These are phyloP conservation scores for Podotricha telesiphe DNA, from an alignment of 2,888 invertebrate species.

Conservation along the genomic window DNA sequence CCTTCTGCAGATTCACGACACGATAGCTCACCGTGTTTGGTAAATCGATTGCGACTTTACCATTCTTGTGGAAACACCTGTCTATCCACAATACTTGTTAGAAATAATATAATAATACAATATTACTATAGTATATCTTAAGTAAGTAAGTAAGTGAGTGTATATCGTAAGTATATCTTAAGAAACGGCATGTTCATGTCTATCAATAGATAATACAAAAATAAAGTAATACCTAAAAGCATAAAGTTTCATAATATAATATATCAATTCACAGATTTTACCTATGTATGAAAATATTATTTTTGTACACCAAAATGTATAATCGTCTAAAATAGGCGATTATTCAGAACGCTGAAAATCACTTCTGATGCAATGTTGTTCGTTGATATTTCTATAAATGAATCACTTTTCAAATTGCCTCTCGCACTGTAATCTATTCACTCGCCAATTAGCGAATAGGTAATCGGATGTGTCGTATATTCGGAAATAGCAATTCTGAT, in stretches of 20 bases:
- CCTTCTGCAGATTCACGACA: slow-evolving; percentile 72
- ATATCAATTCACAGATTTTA: not conserved
- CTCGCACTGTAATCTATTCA: slow-evolving; percentile 32
- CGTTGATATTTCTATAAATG: slow-evolving; percentile 30
- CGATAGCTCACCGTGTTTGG: slow-evolving; percentile 56
- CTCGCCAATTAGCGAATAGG: slow-evolving; percentile 41
- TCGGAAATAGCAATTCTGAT: slow-evolving; percentile 71
- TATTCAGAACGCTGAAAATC: slow-evolving; percentile 1
- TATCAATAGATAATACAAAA: not conserved
- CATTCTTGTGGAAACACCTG: slow-evolving; percentile 31
- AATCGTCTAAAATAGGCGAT: not conserved
- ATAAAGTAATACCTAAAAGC: not conserved
- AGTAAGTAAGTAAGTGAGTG: no score
- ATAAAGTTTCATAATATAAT: not conserved
- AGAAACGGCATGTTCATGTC: not conserved
- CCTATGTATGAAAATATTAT: not conserved
- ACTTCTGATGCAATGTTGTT: slow-evolving; percentile 24
- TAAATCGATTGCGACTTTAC: slow-evolving; percentile 35
- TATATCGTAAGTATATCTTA: not conserved
- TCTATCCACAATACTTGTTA: not conserved
- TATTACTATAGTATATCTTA: not conserved
- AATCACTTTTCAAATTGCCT: slow-evolving; percentile 34
- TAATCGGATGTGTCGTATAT: slow-evolving; percentile 50
- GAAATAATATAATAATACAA: not conserved
- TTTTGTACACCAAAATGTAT: not conserved